Percentiles rank a stretch among this genome's conserved stretches.
Conservation (phyloP, 2,888 invertebrate species). For the Hirtodrosophila histrioides region DNA sequence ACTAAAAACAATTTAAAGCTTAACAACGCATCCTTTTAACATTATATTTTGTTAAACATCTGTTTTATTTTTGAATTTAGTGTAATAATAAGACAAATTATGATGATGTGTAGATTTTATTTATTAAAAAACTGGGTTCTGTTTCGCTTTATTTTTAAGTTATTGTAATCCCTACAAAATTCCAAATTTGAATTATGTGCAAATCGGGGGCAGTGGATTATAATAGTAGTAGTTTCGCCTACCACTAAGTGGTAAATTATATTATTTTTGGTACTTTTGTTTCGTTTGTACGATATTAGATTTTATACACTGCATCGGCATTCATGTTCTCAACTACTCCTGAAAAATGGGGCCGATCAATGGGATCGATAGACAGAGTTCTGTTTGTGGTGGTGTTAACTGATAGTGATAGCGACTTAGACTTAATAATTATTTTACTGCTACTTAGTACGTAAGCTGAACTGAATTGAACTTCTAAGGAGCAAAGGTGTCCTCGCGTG, state of each 20-base stretch:
- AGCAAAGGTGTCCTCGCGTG: constrained; percentile 73
- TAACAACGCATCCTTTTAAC: no score
- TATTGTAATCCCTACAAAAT: constrained; percentile 41
- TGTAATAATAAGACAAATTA: not conserved
- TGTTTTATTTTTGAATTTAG: no score
- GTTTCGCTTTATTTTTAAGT: constrained; percentile 47
- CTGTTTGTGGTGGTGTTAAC: constrained; percentile 40
- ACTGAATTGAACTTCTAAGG: constrained; percentile 55
- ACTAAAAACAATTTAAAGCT: no score
- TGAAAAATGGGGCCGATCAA: constrained; percentile 36
- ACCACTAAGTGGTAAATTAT: constrained; percentile 35
- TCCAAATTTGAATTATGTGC: constrained; percentile 26
- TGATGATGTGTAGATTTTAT: constrained; percentile 65
- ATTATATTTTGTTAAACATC: no score
- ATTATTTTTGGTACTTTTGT: constrained; percentile 19
- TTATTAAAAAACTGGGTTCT: constrained; percentile 58
- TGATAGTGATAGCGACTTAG: constrained; percentile 62
- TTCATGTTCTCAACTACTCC: constrained; percentile 25
- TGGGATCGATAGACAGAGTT: constrained; percentile 10
- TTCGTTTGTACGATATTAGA: constrained; percentile 30
- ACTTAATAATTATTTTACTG: constrained; percentile 68
- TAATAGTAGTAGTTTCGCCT: constrained; percentile 17
- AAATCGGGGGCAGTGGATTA: constrained; percentile 61
- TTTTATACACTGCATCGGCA: constrained; percentile 13
- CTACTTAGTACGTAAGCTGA: constrained; percentile 68